Percentiles rank a stretch among this genome's conserved stretches.
Conservation (phyloP, 2,888 invertebrate species). For the Drosophila basisetae region DNA sequence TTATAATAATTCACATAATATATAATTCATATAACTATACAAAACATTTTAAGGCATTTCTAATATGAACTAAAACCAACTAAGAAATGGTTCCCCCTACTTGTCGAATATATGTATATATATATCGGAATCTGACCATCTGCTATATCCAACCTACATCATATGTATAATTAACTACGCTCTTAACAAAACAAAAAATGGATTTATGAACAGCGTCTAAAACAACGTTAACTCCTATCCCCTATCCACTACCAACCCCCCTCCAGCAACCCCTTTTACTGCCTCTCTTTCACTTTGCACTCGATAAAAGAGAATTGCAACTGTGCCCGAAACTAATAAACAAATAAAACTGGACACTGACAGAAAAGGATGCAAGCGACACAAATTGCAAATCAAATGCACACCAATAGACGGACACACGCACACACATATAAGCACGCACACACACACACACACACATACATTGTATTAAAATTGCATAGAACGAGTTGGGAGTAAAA, state of each 20-base stretch:
- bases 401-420: constrained; percentile 24
- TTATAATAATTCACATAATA: not conserved
- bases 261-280: too few species aligned
- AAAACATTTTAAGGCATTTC: not conserved
- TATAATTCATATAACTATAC: not conserved
- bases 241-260: not conserved
- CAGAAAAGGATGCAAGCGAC: constrained; percentile 59
- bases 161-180: not conserved
- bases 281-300: not conserved
- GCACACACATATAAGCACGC: constrained; percentile 14
- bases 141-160: not conserved
- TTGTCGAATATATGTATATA: not conserved
- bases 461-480: constrained; percentile 56
- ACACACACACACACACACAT: constrained; percentile 24
- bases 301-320: constrained; percentile 48
- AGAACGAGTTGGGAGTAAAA: constrained; percentile 33
- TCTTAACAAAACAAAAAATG: constrained; percentile 6
- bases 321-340: constrained; percentile 68
- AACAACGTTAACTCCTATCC: not conserved
- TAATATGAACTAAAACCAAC: not conserved
- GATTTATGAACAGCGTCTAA: not conserved
- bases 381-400: constrained; percentile 74
- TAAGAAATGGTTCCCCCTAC: not conserved
- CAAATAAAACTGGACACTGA: constrained; percentile 50
- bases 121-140: not conserved